Evolutionary conservation across 2,797 vertebrate species (phyloP), one percentile per base, ranked within the genome.

Genomic region (Pampus argenteus): DNA sequence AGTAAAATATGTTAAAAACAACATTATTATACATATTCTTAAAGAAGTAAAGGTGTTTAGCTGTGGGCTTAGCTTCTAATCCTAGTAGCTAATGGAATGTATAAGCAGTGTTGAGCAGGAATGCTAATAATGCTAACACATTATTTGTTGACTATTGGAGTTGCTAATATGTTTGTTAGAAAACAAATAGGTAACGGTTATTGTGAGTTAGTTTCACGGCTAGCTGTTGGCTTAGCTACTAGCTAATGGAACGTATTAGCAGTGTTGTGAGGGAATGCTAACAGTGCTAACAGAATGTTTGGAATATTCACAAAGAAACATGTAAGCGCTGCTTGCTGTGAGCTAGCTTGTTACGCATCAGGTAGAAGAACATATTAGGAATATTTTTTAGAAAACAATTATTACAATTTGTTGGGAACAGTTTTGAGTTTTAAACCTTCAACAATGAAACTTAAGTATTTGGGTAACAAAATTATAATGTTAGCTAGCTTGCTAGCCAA

Each of bases 101-200:
- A 25, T 13, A 14, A 50, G 31, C 3, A 55, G 6, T 20, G 11
- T 38, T 40, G 9, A 23, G 18, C 29, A 44, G 3, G 10, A 25
- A 55, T 48, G 31, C 57, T 52, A 76, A 34, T 22, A 18, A 18
- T 63, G 25, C 48, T 69, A 38, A 40, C 38, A n/a, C 6, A 18
- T 8, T n/a, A n/a, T n/a, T 18, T 61, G 8, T n/a, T 5, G 1
- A 51, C 20, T 18, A 20, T 45, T 48, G 34, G n/a, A 3, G 2
- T 26, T 38, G 15, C 52, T 57, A 45, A 18, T 10, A 52, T 18
- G 11, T 22, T 31, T 6, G 38, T 18, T 34, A 9, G 36, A 2
- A 38, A 59, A 56, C 6, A 9, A 23, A 49, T 38, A 8, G 18
- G 1, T n/a, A 25, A 5, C 25, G 22, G 11, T 23, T 25, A 28